A percentile compares a stretch with the other conserved stretches of the same genome.
Evolutionary conservation across 2,113 vertebrate species (phyloP).

Genomic region (Galemys pyrenaicus): DNA sequence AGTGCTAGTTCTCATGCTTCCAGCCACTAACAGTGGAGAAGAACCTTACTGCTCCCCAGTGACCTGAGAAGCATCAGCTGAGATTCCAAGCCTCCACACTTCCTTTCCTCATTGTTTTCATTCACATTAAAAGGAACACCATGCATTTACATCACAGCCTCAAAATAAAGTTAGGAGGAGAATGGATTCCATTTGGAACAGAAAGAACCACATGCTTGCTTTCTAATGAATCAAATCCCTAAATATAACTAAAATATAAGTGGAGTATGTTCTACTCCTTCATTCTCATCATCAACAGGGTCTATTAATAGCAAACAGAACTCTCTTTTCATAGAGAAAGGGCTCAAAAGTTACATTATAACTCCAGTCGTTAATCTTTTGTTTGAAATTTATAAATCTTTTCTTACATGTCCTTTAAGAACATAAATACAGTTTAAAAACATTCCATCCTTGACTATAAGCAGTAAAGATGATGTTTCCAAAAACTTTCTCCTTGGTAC

Average conservation of each 20-base stretch:
- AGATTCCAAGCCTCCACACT: slow-evolving; percentile 17
- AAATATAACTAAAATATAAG: neutral
- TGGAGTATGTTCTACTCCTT: neutral
- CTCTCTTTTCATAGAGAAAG: neutral
- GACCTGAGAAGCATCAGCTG: slow-evolving; percentile 18
- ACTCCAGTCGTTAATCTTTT: slow-evolving; percentile 6
- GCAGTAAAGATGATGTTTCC: slow-evolving; percentile 42
- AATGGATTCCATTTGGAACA: slow-evolving; percentile 56
- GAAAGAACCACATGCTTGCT: neutral
- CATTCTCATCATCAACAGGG: neutral
- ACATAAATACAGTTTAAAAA: slow-evolving; percentile 26
- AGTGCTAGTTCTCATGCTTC: slow-evolving; percentile 9
- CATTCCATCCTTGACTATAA: neutral
- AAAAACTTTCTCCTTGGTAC: neutral
- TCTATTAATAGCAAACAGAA: neutral
- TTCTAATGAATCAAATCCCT: neutral
- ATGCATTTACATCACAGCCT: slow-evolving; percentile 33
- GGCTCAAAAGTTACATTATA: neutral
- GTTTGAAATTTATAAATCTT: slow-evolving; percentile 36
- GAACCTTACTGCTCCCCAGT: neutral
- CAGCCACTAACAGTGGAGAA: neutral
- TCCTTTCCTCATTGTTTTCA: slow-evolving; percentile 63
- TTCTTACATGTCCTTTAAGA: neutral
- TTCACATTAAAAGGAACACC: slow-evolving; percentile 60
- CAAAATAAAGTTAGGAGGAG: neutral